Percentiles rank a stretch among this genome's conserved stretches.
Evolutionary conservation across 1,140 invertebrate species (phyloP).

Genomic region (Caerostris darwini): DNA sequence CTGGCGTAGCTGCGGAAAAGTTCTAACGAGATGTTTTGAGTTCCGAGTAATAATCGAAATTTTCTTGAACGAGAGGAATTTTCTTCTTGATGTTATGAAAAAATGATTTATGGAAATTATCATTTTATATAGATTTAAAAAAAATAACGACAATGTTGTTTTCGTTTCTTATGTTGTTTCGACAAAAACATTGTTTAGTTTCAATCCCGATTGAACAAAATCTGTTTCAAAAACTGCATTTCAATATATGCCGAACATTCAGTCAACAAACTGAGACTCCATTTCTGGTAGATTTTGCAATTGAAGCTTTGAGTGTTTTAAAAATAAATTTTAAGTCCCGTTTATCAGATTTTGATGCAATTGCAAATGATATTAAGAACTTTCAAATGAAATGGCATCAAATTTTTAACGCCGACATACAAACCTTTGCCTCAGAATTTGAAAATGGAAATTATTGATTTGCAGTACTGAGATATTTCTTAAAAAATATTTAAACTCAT

Average conservation of each 20-base stretch:
- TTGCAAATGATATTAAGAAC: too few relatives aligned
- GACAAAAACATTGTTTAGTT: not conserved
- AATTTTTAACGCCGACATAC: too few relatives aligned
- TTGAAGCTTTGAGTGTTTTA: slow-evolving; percentile 4
- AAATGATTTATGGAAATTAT: not conserved
- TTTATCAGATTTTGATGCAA: too few relatives aligned
- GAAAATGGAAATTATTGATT: too few relatives aligned
- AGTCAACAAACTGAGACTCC: not conserved
- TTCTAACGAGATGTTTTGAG: not conserved
- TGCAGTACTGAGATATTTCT: too few relatives aligned
- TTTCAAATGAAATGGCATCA: too few relatives aligned
- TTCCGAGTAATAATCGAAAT: too few relatives aligned
- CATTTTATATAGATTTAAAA: not conserved
- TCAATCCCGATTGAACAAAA: not conserved
- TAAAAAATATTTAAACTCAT: too few relatives aligned
- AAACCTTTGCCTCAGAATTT: too few relatives aligned
- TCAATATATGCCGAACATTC: not conserved
- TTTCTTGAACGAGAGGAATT: not conserved
- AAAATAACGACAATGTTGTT: too few relatives aligned
- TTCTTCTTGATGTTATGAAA: not conserved
- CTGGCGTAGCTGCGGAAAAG: not conserved
- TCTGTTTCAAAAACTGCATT: not conserved
- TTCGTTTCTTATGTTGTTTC: not conserved
- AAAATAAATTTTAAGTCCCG: slow-evolving; percentile 8
- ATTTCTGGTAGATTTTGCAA: too few relatives aligned